Conservation (phyloP, 2,113 vertebrate genomes). For the Zosterops japonicus region DNA sequence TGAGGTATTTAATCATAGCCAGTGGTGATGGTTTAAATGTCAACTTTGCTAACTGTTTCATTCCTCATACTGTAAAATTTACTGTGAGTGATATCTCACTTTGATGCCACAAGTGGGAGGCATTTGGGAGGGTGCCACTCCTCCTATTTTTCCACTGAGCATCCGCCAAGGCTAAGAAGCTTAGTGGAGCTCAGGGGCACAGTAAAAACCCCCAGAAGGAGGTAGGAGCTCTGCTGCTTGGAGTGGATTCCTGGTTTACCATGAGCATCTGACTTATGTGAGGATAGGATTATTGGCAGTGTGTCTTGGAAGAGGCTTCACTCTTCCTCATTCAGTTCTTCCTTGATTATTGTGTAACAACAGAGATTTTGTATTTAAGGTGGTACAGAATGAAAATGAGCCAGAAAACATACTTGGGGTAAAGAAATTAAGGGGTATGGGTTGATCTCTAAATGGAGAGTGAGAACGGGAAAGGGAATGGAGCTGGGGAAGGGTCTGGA, state of each 20-base stretch:
- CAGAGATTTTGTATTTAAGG: background rate
- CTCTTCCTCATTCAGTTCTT: background rate
- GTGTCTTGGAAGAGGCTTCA: background rate
- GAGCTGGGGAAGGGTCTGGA: background rate
- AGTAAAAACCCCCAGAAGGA: background rate
- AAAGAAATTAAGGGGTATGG: background rate
- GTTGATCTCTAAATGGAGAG: background rate
- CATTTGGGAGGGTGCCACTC: slow-evolving; percentile 41
- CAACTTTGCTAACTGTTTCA: slow-evolving; percentile 63
- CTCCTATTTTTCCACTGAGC: slow-evolving; percentile 23
- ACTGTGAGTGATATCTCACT: slow-evolving; percentile 44
- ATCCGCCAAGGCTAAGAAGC: background rate
- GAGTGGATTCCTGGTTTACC: background rate
- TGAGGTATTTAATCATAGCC: slow-evolving; percentile 53
- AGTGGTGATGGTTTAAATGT: slow-evolving; percentile 61
- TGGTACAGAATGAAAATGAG: background rate
- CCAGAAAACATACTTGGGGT: accelerated
- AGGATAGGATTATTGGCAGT: background rate
- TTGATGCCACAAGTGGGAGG: slow-evolving; percentile 57
- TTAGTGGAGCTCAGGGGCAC: background rate
- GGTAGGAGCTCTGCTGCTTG: background rate
- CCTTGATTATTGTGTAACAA: background rate
- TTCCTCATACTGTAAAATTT: slow-evolving; percentile 53
- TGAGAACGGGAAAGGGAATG: background rate
- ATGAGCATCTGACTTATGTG: background rate